phyloP scores from a whole-genome alignment of 2,888 invertebrate species.

The Uropetala carovei region DNA sequence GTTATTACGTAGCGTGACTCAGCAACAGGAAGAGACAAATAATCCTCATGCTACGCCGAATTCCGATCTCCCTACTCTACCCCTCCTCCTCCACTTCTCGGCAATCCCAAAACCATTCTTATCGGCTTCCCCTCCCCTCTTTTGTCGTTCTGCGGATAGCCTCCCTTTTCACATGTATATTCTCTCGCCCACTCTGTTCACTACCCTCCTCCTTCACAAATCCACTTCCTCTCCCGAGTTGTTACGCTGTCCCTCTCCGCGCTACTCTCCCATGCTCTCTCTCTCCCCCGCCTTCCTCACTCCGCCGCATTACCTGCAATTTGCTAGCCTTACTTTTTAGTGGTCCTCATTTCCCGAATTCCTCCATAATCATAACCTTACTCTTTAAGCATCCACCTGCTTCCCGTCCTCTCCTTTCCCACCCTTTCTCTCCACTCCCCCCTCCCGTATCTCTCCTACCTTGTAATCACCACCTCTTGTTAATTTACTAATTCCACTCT shows the following conservation, averaged over 20 bases:
- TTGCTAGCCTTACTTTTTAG: conserved; percentile 47
- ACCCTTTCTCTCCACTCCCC: background rate
- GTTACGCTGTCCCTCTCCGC: no score
- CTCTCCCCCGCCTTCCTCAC: background rate
- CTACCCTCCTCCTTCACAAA: no score
- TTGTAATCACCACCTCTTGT: conserved; percentile 51
- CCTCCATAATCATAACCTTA: conserved; percentile 53
- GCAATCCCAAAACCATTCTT: background rate
- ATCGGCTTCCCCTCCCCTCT: background rate
- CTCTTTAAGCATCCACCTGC: background rate
- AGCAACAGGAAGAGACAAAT: conserved; percentile 57
- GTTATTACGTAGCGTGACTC: conserved; percentile 58
- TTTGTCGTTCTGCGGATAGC: background rate
- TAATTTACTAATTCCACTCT: conserved; percentile 48
- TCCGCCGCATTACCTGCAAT: background rate
- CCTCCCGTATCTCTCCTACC: background rate
- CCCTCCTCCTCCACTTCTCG: background rate
- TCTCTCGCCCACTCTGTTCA: background rate
- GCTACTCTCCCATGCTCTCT: no score
- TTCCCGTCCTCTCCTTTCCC: background rate
- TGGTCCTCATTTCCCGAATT: conserved; percentile 40
- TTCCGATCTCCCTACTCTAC: conserved; percentile 8
- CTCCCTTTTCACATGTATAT: conserved; percentile 17
- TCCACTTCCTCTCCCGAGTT: no score
- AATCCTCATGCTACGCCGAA: conserved; percentile 41